phyloP scores from a whole-genome alignment of 2,888 invertebrate genomes.

The Mythimna vitellina region DNA sequence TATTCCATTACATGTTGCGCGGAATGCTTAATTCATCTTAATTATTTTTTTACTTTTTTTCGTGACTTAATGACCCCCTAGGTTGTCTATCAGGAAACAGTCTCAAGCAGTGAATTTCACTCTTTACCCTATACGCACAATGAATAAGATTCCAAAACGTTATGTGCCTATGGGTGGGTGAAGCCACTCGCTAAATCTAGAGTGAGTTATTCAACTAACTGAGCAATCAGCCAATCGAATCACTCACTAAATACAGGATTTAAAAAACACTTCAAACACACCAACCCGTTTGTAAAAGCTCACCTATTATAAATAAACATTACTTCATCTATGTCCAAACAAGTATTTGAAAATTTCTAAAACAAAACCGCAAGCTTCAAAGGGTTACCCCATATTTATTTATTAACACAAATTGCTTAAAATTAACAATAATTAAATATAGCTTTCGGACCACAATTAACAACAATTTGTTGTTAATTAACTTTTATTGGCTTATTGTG shows the following conservation, averaged over 20 bases:
- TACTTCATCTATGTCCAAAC: neutral
- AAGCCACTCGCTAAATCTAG: neutral
- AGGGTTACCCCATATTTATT: constrained; percentile 41
- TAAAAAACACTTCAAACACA: neutral
- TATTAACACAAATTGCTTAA: constrained; percentile 37
- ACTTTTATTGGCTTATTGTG: constrained; percentile 43
- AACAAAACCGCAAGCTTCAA: constrained; percentile 11
- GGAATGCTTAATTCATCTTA: too few species aligned
- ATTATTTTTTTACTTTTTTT: too few species aligned
- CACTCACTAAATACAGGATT: neutral
- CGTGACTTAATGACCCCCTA: too few species aligned
- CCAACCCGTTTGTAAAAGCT: neutral
- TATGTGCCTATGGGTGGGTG: too few species aligned
- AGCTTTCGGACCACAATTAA: constrained; percentile 50
- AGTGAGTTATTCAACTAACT: neutral
- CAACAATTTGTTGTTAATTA: constrained; percentile 55
- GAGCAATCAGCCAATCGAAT: neutral
- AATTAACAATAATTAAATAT: constrained; percentile 43
- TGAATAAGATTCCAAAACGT: too few species aligned
- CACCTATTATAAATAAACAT: neutral
- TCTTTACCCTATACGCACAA: too few species aligned
- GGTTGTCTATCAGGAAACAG: too few species aligned
- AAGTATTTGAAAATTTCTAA: neutral
- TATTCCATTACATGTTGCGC: too few species aligned
- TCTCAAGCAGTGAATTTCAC: too few species aligned